Percentiles rank a stretch among this genome's conserved stretches.
phyloP scores from a whole-genome alignment of 2,888 invertebrate species.

The Rotaria macrura region DNA sequence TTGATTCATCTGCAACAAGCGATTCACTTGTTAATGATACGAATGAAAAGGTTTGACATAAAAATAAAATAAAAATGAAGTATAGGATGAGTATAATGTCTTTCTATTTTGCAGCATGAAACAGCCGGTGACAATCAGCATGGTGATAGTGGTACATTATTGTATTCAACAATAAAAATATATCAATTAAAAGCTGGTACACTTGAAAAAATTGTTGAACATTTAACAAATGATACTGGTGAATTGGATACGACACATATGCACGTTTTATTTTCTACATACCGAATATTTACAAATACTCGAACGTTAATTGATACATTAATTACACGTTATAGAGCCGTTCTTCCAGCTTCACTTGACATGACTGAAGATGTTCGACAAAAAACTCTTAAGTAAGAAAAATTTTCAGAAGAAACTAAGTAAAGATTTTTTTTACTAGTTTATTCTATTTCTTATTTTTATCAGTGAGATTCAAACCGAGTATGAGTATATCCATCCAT shows the following conservation, averaged over 20 bases:
- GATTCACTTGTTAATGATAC: neutral
- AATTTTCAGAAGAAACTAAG: neutral
- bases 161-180: conserved; percentile 28
- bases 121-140: neutral
- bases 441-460: neutral
- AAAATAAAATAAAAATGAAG: neutral
- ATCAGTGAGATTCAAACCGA: neutral
- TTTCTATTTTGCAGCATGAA: neutral
- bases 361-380: conserved; percentile 57
- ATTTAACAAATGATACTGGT: conserved; percentile 74
- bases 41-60: neutral
- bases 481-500: neutral
- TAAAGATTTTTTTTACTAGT: neutral
- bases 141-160: neutral
- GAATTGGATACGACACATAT: conserved; percentile 94
- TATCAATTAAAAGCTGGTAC: conserved; percentile 74
- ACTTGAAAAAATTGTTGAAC: conserved; percentile 79
- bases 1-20: neutral
- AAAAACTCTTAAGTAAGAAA: conserved; percentile 43
- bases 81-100: neutral
- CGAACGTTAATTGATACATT: conserved; percentile 71
- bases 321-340: conserved; percentile 57
- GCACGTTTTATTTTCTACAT: conserved; percentile 85
- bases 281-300: conserved; percentile 77
- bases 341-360: conserved; percentile 47